These are phyloP conservation scores for Hypolimnas misippus DNA, from an alignment of 2,888 invertebrate species.

Conservation along the genomic window DNA sequence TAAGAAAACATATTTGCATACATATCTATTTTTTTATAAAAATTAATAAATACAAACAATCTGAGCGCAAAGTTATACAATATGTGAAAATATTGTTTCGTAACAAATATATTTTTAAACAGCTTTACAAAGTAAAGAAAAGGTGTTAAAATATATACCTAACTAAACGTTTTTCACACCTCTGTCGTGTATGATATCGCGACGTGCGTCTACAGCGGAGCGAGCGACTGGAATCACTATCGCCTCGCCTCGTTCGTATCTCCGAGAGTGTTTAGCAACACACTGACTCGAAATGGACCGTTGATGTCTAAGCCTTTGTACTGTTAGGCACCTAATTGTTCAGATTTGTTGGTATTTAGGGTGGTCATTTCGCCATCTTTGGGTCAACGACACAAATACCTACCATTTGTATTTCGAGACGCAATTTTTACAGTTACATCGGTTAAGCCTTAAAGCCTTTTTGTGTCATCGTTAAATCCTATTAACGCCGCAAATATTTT, in stretches of 20 bases:
- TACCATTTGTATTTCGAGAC: conserved; percentile 33
- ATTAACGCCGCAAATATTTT: conserved; percentile 20
- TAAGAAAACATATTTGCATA: not conserved
- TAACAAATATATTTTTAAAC: conserved; percentile 3
- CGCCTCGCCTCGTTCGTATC: conserved; percentile 52
- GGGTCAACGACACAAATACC: conserved; percentile 50
- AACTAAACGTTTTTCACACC: conserved; percentile 48
- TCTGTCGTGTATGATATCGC: conserved; percentile 36
- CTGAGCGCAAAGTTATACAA: not conserved
- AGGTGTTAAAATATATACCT: conserved; percentile 1
- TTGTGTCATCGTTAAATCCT: conserved; percentile 10
- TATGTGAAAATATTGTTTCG: not conserved
- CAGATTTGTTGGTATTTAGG: conserved; percentile 54
- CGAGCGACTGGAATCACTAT: conserved; percentile 54
- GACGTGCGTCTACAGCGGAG: conserved; percentile 71
- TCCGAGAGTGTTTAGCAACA: conserved; percentile 41
- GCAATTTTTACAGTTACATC: conserved; percentile 40
- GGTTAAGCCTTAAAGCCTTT: conserved; percentile 28
- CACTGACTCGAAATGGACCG: conserved; percentile 52
- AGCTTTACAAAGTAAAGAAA: conserved; percentile 5
- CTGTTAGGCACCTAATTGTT: conserved; percentile 56
- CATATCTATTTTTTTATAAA: not conserved
- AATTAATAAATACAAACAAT: too few species aligned
- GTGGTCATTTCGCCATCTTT: conserved; percentile 49
- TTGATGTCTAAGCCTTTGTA: conserved; percentile 68